Evolutionary conservation across 2,888 invertebrate species (phyloP).

Genomic region (Drosophila incognita): DNA sequence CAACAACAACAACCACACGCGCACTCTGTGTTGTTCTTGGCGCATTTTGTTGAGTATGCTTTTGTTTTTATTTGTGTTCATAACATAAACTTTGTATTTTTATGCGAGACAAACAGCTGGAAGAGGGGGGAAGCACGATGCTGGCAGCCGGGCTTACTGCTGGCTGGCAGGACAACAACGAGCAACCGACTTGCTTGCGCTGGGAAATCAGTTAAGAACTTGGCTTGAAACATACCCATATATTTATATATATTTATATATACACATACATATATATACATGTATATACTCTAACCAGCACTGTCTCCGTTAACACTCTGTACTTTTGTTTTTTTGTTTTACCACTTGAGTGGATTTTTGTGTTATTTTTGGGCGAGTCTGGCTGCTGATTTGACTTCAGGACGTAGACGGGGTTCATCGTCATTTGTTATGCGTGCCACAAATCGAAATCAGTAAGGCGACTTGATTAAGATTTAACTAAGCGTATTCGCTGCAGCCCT

Average conservation of each 20-base stretch:
- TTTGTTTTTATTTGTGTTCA: conserved; percentile 78
- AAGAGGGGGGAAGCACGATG: conserved; percentile 25
- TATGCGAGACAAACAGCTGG: conserved; percentile 54
- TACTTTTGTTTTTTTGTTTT: conserved; percentile 65
- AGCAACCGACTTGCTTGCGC: conserved; percentile 74
- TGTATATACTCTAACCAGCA: conserved; percentile 27
- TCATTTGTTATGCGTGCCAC: conserved; percentile 77
- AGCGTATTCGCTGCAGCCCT: conserved; percentile 52
- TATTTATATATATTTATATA: conserved; percentile 22
- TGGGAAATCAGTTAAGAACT: conserved; percentile 80
- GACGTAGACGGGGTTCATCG: conserved; percentile 33
- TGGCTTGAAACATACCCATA: conserved; percentile 58
- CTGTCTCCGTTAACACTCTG: conserved; percentile 65
- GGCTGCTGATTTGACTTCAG: conserved; percentile 13
- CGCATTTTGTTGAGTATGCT: conserved; percentile 57
- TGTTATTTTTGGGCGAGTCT: conserved; percentile 63
- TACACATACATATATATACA: conserved; percentile 16
- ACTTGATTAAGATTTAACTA: conserved; percentile 80
- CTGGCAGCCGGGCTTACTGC: conserved; percentile 21
- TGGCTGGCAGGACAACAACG: conserved; percentile 55
- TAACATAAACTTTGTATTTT: conserved; percentile 80
- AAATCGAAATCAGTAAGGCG: conserved; percentile 77
- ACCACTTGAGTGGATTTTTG: conserved; percentile 81
- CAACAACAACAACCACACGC: conserved; percentile 37
- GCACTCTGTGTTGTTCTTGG: conserved; percentile 60